A percentile compares a stretch with the other conserved stretches of the same genome.
These are phyloP conservation scores for Melieria picta DNA, from an alignment of 2,888 invertebrate genomes.

Conservation along the genomic window DNA sequence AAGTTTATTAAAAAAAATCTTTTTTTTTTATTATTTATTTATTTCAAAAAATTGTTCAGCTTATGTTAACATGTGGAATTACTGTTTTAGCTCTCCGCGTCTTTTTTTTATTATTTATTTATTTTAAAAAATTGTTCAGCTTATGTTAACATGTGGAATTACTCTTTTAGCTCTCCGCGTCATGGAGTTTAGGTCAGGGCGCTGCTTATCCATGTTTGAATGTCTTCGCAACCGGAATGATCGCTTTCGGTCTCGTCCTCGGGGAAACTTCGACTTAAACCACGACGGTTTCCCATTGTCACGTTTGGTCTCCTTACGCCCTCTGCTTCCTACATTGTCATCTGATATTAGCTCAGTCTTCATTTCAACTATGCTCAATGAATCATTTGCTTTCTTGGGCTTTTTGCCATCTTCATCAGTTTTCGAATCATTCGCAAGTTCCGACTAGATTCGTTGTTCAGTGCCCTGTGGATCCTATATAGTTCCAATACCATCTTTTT, in stretches of 20 bases:
- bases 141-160: no score
- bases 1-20: no score
- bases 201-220: conserved; percentile 50
- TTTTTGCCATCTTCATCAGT: conserved; percentile 27
- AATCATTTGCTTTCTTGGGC: conserved; percentile 29
- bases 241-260: conserved; percentile 36
- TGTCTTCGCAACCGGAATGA: conserved; percentile 43
- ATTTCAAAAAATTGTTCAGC: no score
- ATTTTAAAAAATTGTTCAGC: no score
- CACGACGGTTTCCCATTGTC: conserved; percentile 42
- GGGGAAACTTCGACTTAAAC: conserved; percentile 15
- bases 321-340: conserved; percentile 69
- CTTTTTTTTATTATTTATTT: no score
- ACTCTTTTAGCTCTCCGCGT: no score
- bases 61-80: no score
- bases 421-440: neutral
- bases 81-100: no score
- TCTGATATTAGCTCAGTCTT: conserved; percentile 82
- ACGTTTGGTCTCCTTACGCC: conserved; percentile 38
- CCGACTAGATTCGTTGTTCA: no score
- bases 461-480: no score
- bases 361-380: conserved; percentile 68
- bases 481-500: no score
- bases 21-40: no score
- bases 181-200: conserved; percentile 66